Percentiles rank a stretch among this genome's conserved stretches.
phyloP scores from a whole-genome alignment of 2,797 vertebrate genomes.

The Lepus townsendii region DNA sequence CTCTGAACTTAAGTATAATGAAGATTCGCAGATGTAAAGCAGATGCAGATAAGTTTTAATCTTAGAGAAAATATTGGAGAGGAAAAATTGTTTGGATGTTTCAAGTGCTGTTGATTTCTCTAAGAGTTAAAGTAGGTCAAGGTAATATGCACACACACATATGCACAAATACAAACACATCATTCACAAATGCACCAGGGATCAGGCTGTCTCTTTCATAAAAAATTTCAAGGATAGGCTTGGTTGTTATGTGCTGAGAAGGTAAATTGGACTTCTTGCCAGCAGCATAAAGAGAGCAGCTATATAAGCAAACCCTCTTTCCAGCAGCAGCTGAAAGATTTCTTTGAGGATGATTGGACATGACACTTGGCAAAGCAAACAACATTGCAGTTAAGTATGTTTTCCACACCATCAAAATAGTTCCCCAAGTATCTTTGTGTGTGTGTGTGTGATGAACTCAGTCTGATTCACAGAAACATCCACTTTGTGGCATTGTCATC shows the following conservation, averaged over 20 bases:
- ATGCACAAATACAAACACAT: not conserved
- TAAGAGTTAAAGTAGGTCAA: slow-evolving; percentile 73
- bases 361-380: slow-evolving; percentile 75
- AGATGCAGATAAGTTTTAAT: slow-evolving; percentile 56
- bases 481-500: slow-evolving; percentile 63
- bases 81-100: slow-evolving; percentile 37
- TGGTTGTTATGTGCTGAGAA: slow-evolving; percentile 61
- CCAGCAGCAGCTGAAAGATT: slow-evolving; percentile 59
- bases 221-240: slow-evolving; percentile 72
- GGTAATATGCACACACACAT: not conserved
- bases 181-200: not conserved
- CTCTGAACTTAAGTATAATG: slow-evolving; percentile 45
- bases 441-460: not conserved
- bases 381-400: slow-evolving; percentile 75
- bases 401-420: slow-evolving; percentile 77
- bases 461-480: slow-evolving; percentile 66
- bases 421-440: not conserved
- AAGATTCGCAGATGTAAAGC: slow-evolving; percentile 52
- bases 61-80: not conserved
- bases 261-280: slow-evolving; percentile 71
- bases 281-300: slow-evolving; percentile 57
- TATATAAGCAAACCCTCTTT: slow-evolving; percentile 71
- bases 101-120: slow-evolving; percentile 71
- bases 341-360: slow-evolving; percentile 80
- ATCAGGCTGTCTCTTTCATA: slow-evolving; percentile 49